Evolutionary conservation across 2,797 vertebrate genomes (phyloP).

Genomic region (Eremophila alpestris): DNA sequence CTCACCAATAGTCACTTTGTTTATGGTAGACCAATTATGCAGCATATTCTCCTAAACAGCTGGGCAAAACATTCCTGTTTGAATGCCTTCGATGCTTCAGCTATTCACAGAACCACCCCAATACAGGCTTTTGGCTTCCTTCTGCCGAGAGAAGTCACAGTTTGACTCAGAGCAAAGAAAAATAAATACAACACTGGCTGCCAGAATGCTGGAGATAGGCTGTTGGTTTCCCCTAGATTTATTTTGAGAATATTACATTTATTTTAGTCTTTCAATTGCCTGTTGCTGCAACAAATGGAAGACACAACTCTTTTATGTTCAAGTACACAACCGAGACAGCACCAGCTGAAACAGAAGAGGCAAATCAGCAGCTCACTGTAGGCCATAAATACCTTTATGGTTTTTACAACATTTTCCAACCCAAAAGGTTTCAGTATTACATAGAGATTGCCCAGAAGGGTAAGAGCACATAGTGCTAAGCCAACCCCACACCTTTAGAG

Average conservation of each 20-base stretch:
- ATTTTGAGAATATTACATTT: conserved; percentile 21
- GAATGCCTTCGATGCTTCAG: neutral
- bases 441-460: neutral
- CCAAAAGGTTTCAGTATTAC: neutral
- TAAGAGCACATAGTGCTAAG: neutral
- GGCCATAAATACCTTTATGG: neutral
- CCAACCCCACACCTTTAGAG: neutral
- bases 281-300: neutral
- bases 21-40: neutral
- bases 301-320: neutral
- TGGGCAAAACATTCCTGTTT: neutral
- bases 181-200: neutral
- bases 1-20: neutral
- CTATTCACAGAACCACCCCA: neutral
- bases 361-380: neutral
- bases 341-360: neutral
- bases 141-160: neutral
- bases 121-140: conserved; percentile 3
- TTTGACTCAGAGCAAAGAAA: conserved; percentile 14
- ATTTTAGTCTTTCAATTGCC: conserved; percentile 1
- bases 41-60: conserved; percentile 19
- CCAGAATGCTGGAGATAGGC: conserved; percentile 1
- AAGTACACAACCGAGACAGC: neutral
- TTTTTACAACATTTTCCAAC: neutral
- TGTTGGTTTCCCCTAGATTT: neutral